Conservation (phyloP, 2,113 vertebrate genomes). For the Paracyprichromis sp. region DNA sequence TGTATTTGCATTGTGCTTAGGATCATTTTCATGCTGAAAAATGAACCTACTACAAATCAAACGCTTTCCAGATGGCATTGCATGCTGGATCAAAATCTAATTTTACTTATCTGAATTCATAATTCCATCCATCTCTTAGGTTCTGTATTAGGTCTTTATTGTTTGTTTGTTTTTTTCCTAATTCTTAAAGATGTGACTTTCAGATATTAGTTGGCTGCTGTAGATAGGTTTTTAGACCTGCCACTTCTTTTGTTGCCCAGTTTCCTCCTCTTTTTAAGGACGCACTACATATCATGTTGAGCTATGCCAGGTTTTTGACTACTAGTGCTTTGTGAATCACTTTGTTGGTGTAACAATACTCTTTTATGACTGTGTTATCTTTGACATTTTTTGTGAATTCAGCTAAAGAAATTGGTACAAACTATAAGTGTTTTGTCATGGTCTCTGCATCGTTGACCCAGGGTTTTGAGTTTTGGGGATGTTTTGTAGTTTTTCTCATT, state of each 20-base stretch:
- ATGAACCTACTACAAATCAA: background rate
- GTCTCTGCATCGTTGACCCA: background rate
- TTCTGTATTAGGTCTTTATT: background rate
- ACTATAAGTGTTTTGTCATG: background rate
- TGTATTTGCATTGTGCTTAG: background rate
- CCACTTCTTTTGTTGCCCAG: background rate
- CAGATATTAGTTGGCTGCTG: background rate
- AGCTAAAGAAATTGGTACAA: background rate
- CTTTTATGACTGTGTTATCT: background rate
- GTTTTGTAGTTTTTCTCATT: background rate
- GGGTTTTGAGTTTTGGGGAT: background rate
- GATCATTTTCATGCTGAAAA: background rate
- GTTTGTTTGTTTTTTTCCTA: background rate
- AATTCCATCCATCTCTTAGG: background rate
- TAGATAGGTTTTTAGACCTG: background rate
- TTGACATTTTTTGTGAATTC: background rate
- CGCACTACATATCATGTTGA: rapidly evolving
- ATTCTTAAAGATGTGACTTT: background rate
- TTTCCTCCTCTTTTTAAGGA: background rate
- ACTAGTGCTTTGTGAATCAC: background rate
- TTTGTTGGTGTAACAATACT: background rate
- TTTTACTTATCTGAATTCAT: background rate
- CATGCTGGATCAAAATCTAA: background rate
- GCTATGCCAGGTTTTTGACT: background rate
- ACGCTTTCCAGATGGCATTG: background rate